Base-by-base conservation (phyloP, 2,797 vertebrate genomes). In the Poecile montanus region DNA sequence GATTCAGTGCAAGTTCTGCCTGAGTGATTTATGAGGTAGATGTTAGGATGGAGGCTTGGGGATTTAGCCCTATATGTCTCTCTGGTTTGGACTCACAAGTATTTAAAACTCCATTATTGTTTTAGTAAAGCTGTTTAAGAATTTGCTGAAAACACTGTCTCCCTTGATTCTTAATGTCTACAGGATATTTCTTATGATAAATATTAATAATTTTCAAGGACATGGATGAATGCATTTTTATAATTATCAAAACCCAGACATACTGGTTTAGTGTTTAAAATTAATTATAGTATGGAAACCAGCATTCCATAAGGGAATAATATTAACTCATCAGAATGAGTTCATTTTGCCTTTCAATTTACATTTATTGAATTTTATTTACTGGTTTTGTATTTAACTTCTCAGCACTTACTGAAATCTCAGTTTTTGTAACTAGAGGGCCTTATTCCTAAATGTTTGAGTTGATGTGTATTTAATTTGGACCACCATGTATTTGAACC, bases 161-260 rank as follows among this genome's bases (percentile, higher is more conserved):
- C 88, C 97, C 94, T 95, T 89, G 89, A 93, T 97, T 96, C 91
- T 96, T 96, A 96, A 93, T 97, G 93, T 95, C 84, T 94, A 95
- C 94, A 93, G 93, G 93, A 97, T 96, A 92, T 92, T 96, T 89
- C 79, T 95, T 93, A 92, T 96, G 97, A 97, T 96, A 97, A 98
- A 97, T 96, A 96, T 95, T 96, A 96, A 97, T 96, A 95, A 96
- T 94, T 96, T 97, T 65, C 80, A 88, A 95, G 86, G 93, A 94
- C 72, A 96, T 67, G 93, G 89, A 68, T 96, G 94, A 93, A 72
- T 88, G 91, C 88, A 80, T 90, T 79, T 95, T 91, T 95, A 91
- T 96, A 85, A 97, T 95, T 96, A 96, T 89, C 63, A 96, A 95
- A 96, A 87, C 95, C 19, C 75, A 89, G 85, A 94, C 95, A 95